These are phyloP conservation scores for Galbula dea DNA, from an alignment of 2,113 vertebrate genomes.

Conservation along the genomic window DNA sequence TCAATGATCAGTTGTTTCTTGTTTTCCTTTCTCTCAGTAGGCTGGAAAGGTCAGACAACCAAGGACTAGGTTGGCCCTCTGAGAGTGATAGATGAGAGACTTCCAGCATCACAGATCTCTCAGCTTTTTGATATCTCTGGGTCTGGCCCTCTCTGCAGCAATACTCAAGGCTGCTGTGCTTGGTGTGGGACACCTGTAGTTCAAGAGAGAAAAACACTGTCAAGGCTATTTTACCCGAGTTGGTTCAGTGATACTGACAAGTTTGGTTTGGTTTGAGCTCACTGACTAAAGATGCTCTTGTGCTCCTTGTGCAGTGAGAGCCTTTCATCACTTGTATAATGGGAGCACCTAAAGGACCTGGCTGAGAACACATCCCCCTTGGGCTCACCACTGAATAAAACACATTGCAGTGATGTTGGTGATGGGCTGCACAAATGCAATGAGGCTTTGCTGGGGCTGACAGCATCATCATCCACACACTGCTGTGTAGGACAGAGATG, in stretches of 20 bases:
- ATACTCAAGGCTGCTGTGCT: not conserved
- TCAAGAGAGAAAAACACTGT: not conserved
- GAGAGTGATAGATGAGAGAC: not conserved
- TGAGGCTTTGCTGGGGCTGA: not conserved
- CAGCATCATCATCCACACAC: not conserved
- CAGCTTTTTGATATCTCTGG: not conserved
- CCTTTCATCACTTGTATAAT: not conserved
- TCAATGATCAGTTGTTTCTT: not conserved
- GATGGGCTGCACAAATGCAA: not conserved
- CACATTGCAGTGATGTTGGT: accelerated
- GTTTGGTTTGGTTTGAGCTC: not conserved
- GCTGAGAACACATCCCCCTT: not conserved
- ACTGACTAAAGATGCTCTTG: not conserved
- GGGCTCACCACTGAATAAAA: not conserved
- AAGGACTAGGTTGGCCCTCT: not conserved
- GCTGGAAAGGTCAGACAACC: not conserved
- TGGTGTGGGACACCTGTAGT: not conserved
- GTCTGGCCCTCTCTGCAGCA: not conserved
- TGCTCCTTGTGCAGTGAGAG: not conserved
- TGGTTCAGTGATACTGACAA: not conserved
- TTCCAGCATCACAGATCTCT: not conserved
- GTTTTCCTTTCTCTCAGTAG: not conserved
- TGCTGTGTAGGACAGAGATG: not conserved
- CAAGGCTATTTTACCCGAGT: not conserved
- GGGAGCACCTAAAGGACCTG: not conserved